A percentile compares a stretch with the other conserved stretches of the same genome.
These are phyloP conservation scores for Haliclona indistincta DNA, from an alignment of 37 sponge, comb jelly and placozoan species.

Conservation along the genomic window DNA sequence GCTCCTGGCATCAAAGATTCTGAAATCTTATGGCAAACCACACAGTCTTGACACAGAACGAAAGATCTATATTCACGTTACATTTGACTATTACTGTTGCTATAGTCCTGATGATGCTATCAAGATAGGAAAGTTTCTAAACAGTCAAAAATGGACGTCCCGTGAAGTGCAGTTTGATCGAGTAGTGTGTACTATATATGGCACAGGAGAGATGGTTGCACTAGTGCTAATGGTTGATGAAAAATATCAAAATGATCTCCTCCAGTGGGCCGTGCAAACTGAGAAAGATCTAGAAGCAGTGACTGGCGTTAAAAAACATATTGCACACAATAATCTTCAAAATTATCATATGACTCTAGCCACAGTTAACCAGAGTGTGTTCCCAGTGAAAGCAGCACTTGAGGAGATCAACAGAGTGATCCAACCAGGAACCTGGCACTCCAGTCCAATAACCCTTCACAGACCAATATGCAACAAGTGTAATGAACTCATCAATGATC, in stretches of 20 bases:
- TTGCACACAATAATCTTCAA: conserved; percentile 9
- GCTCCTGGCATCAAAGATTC: conserved; percentile 1
- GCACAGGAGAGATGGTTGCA: conserved; percentile 15
- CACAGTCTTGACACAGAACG: conserved; percentile 1
- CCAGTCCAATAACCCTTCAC: neutral
- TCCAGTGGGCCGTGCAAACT: neutral
- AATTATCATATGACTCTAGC: conserved; percentile 28
- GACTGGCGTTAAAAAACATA: conserved; percentile 14
- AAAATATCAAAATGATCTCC: neutral
- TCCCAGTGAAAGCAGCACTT: conserved; percentile 14
- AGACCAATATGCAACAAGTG: conserved; percentile 11
- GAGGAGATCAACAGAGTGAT: conserved; percentile 10
- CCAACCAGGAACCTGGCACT: conserved; percentile 10
- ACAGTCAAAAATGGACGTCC: conserved; percentile 1
- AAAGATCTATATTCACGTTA: neutral
- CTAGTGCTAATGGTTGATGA: conserved; percentile 7
- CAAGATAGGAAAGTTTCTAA: conserved; percentile 18
- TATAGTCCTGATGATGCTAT: conserved; percentile 6
- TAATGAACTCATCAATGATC: neutral
- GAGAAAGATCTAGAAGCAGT: conserved; percentile 1
- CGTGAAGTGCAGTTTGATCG: conserved; percentile 1
- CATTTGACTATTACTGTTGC: conserved; percentile 23
- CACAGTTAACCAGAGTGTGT: conserved; percentile 14
- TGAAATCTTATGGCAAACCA: conserved; percentile 9
- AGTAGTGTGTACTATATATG: conserved; percentile 16